Conservation (phyloP, 2,888 invertebrate species). For the Rotaria magnacalcarata region DNA sequence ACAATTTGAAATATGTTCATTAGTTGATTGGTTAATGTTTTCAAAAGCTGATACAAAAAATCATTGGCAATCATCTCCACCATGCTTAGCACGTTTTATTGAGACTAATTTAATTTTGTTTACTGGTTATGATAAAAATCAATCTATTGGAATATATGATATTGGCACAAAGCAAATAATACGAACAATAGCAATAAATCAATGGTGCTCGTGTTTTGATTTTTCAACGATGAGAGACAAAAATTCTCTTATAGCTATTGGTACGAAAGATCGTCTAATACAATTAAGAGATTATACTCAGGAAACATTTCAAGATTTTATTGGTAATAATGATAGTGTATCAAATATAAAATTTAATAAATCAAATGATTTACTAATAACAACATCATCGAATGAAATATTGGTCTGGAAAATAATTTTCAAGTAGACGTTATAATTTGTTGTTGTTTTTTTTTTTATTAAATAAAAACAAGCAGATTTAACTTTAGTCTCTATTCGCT, state of each 20-base stretch:
- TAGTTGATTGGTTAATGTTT: constrained; percentile 56
- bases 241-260: constrained; percentile 34
- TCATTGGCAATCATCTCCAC: neutral
- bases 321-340: constrained; percentile 55
- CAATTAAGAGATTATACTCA: constrained; percentile 58
- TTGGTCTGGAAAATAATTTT: constrained; percentile 51
- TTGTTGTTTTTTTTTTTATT: neutral
- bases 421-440: neutral
- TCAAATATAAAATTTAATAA: constrained; percentile 54
- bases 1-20: constrained; percentile 57
- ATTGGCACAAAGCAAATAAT: constrained; percentile 51
- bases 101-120: constrained; percentile 34
- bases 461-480: neutral
- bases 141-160: constrained; percentile 37
- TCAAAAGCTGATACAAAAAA: neutral
- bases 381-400: constrained; percentile 54
- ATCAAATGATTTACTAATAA: constrained; percentile 52
- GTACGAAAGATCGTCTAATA: constrained; percentile 53
- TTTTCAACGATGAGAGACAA: constrained; percentile 47
- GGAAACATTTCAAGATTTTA: constrained; percentile 59
- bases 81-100: constrained; percentile 42
- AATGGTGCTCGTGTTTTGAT: constrained; percentile 55
- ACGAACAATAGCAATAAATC: constrained; percentile 54
- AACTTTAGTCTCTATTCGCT: constrained; percentile 48
- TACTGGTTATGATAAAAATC: constrained; percentile 29